Percentiles rank a stretch among this genome's conserved stretches.
Conservation (phyloP, 2,797 vertebrate genomes). For the Sebastiscus albofasciatus region DNA sequence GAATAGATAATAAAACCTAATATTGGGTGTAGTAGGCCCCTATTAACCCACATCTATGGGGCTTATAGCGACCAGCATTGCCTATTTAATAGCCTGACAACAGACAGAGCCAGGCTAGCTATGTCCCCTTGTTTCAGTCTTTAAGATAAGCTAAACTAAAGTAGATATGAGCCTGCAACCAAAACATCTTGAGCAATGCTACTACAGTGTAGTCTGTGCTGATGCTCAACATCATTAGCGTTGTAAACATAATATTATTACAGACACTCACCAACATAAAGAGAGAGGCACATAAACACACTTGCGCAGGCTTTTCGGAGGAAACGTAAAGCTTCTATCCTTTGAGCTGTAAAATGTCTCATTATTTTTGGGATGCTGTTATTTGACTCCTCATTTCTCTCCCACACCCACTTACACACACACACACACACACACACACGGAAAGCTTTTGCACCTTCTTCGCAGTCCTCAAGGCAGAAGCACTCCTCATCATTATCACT, state of each 20-base stretch:
- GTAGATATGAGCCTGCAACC: neutral
- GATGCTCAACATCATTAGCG: neutral
- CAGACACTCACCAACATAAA: neutral
- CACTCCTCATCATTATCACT: conserved; percentile 4
- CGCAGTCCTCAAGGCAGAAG: neutral
- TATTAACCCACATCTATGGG: too few species aligned
- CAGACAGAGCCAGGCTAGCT: too few species aligned
- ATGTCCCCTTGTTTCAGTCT: too few species aligned
- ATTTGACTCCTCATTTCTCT: neutral
- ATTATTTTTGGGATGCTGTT: conserved; percentile 10
- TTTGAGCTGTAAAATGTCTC: neutral
- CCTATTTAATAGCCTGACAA: too few species aligned
- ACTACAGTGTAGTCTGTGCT: neutral
- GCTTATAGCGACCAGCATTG: too few species aligned
- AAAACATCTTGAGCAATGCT: neutral
- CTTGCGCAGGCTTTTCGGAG: neutral
- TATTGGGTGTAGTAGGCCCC: too few species aligned
- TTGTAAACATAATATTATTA: neutral
- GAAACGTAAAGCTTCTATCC: neutral
- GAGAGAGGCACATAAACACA: neutral
- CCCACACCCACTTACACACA: neutral
- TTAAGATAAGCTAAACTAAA: too few species aligned
- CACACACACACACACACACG: neutral
- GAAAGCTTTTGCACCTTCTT: neutral
- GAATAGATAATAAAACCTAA: too few species aligned